Conservation (phyloP, 2,888 invertebrate species). For the Leistus spinibarbis region DNA sequence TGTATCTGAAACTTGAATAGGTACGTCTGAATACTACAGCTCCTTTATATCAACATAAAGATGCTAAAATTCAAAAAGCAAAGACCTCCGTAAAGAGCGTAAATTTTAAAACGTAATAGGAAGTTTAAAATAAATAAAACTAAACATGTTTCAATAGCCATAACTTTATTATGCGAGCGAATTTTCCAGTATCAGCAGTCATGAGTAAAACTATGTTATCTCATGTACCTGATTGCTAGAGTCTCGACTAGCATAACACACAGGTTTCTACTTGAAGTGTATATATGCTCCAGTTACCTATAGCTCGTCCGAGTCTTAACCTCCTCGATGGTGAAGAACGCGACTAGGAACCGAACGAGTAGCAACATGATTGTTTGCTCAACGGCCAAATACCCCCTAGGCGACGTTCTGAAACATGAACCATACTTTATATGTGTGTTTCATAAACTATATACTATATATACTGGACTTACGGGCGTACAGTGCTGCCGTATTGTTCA, state of each 20-base stretch:
- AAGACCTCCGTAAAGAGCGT: neutral
- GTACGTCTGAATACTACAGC: no score
- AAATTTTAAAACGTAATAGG: neutral
- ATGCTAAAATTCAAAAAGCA: no score
- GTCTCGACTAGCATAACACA: neutral
- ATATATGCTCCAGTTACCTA: neutral
- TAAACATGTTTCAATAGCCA: neutral
- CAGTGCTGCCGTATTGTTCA: neutral
- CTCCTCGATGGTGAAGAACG: constrained; percentile 19
- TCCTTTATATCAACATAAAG: no score
- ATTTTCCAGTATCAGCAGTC: neutral
- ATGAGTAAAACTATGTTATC: neutral
- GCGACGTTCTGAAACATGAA: constrained; percentile 39
- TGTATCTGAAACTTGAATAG: no score
- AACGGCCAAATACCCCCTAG: constrained; percentile 37
- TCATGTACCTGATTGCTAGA: neutral
- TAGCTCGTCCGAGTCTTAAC: neutral
- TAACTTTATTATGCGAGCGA: neutral
- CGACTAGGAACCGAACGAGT: constrained; percentile 17
- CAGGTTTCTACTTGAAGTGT: neutral
- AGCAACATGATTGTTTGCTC: constrained; percentile 37
- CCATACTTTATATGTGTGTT: constrained; percentile 39
- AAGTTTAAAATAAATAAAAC: neutral
- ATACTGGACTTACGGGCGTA: constrained; percentile 16
- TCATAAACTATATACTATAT: constrained; percentile 32